Percentiles rank a stretch among this genome's conserved stretches.
phyloP scores from a whole-genome alignment of 2,113 vertebrate genomes.

The Vulpes lagopus region DNA sequence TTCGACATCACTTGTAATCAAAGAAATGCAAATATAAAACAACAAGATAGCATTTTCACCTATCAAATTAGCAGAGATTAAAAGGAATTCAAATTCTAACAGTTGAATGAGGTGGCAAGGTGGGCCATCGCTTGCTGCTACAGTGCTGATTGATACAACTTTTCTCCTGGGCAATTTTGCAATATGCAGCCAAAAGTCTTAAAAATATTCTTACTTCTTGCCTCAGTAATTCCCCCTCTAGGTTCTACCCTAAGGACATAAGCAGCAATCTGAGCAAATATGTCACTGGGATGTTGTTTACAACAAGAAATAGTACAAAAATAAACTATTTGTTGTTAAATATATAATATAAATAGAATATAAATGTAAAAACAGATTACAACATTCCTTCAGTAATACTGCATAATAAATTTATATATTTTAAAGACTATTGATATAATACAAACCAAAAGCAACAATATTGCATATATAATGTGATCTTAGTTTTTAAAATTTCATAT shows the following conservation, averaged over 20 bases:
- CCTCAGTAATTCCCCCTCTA: not conserved
- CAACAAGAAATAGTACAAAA: not conserved
- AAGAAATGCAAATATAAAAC: conserved; percentile 67
- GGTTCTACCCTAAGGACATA: not conserved
- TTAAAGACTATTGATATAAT: not conserved
- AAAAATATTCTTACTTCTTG: not conserved
- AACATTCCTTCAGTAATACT: not conserved
- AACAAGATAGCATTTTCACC: conserved; percentile 54
- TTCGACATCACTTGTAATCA: conserved; percentile 64
- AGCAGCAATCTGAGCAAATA: not conserved
- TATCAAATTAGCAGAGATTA: conserved; percentile 61
- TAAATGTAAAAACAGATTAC: conserved; percentile 31
- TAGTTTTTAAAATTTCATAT: conserved; percentile 13
- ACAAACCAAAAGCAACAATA: not conserved
- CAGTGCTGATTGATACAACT: not conserved
- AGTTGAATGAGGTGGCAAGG: not conserved
- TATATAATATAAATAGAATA: not conserved
- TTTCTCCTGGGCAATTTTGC: conserved; percentile 25
- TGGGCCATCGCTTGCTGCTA: not conserved
- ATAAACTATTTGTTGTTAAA: conserved; percentile 22
- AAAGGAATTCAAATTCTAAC: conserved; percentile 38
- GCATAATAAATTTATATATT: not conserved
- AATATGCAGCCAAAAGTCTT: conserved; percentile 26
- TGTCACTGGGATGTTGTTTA: not conserved
- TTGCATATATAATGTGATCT: not conserved